A percentile compares a stretch with the other conserved stretches of the same genome.
phyloP scores from a whole-genome alignment of 2,888 invertebrate species.

The Apeira syringaria region DNA sequence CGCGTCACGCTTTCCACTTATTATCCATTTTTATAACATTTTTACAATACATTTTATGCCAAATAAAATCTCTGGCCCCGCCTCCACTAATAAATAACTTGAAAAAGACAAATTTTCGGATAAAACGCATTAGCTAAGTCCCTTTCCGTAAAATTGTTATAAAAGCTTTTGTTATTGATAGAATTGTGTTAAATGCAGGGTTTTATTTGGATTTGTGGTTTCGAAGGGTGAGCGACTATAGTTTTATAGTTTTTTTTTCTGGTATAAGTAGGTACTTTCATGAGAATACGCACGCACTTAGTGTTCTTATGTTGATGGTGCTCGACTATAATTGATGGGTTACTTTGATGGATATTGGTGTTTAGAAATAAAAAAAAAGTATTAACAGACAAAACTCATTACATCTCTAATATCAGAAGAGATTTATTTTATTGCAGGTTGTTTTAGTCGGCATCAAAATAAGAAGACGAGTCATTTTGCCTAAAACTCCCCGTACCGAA shows the following conservation, averaged over 20 bases:
- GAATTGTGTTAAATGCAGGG: conserved; percentile 47
- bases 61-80: conserved; percentile 71
- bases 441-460: too few relatives aligned
- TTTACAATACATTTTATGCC: conserved; percentile 73
- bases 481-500: too few relatives aligned
- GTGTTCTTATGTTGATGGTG: conserved; percentile 31
- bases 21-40: conserved; percentile 73
- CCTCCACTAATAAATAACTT: conserved; percentile 54
- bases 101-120: conserved; percentile 32
- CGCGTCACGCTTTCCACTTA: conserved; percentile 74
- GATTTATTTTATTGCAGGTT: too few relatives aligned
- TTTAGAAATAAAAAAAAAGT: too few relatives aligned
- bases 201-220: conserved; percentile 45
- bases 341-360: conserved; percentile 6
- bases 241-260: conserved; percentile 44
- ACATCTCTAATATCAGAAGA: too few relatives aligned
- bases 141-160: conserved; percentile 57
- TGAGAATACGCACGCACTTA: conserved; percentile 39
- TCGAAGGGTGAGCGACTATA: conserved; percentile 36
- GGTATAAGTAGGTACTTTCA: conserved; percentile 29
- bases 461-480: too few relatives aligned
- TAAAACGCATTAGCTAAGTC: conserved; percentile 22
- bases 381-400: too few relatives aligned
- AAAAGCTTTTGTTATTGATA: conserved; percentile 39
- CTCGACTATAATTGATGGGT: conserved; percentile 51